Conservation (phyloP, 2,888 invertebrate species). For the Amblyjoppa fuscipennis region DNA sequence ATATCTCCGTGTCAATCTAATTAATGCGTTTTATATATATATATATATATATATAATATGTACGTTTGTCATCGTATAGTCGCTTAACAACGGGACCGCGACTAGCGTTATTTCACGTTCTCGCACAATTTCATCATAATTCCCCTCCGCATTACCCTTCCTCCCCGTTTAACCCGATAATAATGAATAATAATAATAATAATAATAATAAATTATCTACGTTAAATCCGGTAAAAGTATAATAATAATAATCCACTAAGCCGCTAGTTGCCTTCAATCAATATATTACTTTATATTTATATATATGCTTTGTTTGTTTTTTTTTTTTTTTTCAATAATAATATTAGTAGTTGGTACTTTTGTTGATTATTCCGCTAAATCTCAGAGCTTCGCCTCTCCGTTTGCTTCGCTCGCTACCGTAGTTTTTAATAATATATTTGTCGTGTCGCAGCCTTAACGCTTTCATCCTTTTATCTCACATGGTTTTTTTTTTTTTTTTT, state of each 20-base stretch:
- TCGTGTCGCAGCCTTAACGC: conserved; percentile 58
- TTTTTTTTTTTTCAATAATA: conserved; percentile 77
- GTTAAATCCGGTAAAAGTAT: conserved; percentile 77
- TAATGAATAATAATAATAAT: conserved; percentile 84
- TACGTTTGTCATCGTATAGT: conserved; percentile 50
- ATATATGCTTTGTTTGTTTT: conserved; percentile 83
- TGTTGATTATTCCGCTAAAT: conserved; percentile 88
- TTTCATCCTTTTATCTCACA: conserved; percentile 41
- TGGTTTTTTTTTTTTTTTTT: conserved; percentile 30
- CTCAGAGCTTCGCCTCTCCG: conserved; percentile 80
- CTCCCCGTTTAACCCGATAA: conserved; percentile 54
- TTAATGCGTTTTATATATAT: conserved; percentile 31
- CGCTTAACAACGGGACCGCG: conserved; percentile 54
- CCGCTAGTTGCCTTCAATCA: conserved; percentile 79
- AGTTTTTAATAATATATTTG: conserved; percentile 62
- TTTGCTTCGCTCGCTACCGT: conserved; percentile 67
- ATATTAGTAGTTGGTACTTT: conserved; percentile 90
- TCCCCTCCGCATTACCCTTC: conserved; percentile 61
- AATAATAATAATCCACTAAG: conserved; percentile 80
- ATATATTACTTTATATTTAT: conserved; percentile 85
- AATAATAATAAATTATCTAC: conserved; percentile 84
- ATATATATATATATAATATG: conserved; percentile 38
- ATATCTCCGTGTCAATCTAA: conserved; percentile 42
- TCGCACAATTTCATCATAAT: conserved; percentile 27
- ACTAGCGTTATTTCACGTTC: conserved; percentile 51